Evolutionary conservation across 2,113 vertebrate species (phyloP).

Genomic region (Microcebus lehilahytsara): DNA sequence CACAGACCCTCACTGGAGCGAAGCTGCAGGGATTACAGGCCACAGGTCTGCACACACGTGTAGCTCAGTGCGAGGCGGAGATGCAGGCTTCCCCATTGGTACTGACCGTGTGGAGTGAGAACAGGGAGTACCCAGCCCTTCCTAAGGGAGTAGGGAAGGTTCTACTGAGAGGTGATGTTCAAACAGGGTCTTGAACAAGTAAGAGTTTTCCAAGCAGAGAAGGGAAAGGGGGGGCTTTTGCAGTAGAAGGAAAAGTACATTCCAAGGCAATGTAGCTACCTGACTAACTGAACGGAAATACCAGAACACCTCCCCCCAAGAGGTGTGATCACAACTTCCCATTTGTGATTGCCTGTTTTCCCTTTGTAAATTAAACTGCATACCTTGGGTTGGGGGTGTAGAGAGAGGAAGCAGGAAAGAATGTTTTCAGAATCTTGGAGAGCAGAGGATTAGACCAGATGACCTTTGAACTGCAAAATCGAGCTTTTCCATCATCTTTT

Average conservation of each 20-base stretch:
- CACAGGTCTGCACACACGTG: not conserved
- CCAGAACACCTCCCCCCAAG: not conserved
- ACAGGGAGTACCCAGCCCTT: not conserved
- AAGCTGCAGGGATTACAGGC: not conserved
- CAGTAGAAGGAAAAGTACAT: not conserved
- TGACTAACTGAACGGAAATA: not conserved
- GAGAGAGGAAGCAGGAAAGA: not conserved
- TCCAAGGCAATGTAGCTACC: not conserved
- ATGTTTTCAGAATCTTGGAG: constrained; percentile 3
- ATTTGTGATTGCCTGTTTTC: constrained; percentile 36
- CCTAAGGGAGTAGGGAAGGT: not conserved
- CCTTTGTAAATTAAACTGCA: constrained; percentile 49
- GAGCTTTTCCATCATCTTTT: not conserved
- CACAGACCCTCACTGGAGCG: not conserved
- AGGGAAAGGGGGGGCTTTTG: not conserved
- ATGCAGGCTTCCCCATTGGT: not conserved
- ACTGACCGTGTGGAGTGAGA: not conserved
- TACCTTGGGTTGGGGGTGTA: not conserved
- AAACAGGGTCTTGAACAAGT: not conserved
- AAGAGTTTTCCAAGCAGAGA: not conserved
- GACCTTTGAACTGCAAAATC: not conserved
- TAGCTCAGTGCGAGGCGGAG: not conserved
- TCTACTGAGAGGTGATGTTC: not conserved
- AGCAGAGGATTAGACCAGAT: not conserved
- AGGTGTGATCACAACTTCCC: constrained; percentile 51